Base-by-base conservation (phyloP, 2,888 invertebrate species). In the Tenthredo distinguenda region DNA sequence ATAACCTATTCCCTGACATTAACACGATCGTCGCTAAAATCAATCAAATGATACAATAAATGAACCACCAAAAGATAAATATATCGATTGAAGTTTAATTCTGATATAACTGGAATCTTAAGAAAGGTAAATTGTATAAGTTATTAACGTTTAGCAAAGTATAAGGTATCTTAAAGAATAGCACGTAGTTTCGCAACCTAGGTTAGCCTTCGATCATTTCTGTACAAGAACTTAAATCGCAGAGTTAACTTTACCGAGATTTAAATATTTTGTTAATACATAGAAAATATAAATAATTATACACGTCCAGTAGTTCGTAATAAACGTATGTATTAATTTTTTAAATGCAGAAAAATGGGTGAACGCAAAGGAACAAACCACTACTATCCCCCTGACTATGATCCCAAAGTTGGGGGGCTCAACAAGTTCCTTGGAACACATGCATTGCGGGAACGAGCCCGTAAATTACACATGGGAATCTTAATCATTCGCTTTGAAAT, bases 361-460 rank as follows among this genome's bases (percentile, higher is more conserved):
- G 99, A 99, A 95, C 96, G 99, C 58, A 99, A 99, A 94, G 99
- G 99, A 68, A 97, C 97, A 90, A 99, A 99, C 93, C 97, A 97
- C 89, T 99, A 99, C 92, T 99, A 99, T 93, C 99, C 99, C 88
- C 99, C 99, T 15, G 99, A 99, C 94, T 99, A 99, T 94, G 98
- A 99, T 94, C 99, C 99, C 3, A 96, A 96, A 91, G 97, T 97
- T 90, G 98, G 99, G 88, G 98, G 98, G 6, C 95, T 99, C 50
- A 99, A 99, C 93, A 98, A 98, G 93, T 99, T 99, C 94, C 96
- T 97, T 91, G 97, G 97, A 3, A 98, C 98, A 18, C 99, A 99
- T 95, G 99, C 99, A 0, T 94, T 99, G 62, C 95, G 99, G 47
- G 99, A 99, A 94, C 94, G 99, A 87, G 99, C 99, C 34, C 95